A percentile compares a stretch with the other conserved stretches of the same genome.
phyloP scores from a whole-genome alignment of 2,888 invertebrate species.

The Meganola albula region DNA sequence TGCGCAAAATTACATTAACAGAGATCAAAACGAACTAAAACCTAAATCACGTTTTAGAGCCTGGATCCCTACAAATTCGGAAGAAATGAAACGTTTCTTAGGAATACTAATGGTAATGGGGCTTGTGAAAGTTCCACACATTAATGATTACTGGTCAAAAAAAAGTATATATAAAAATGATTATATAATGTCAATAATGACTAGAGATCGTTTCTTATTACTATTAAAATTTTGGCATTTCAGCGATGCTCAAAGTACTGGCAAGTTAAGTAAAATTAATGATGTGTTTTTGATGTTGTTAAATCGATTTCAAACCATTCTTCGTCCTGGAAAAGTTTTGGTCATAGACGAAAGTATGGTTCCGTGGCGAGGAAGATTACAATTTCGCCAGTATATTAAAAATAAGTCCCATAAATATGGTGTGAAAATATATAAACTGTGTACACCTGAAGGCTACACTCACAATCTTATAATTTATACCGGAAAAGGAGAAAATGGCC shows the following conservation, averaged over 20 bases:
- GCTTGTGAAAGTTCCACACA: constrained; percentile 14
- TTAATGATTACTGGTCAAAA: constrained; percentile 18
- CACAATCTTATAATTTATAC: constrained; percentile 11
- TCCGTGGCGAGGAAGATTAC: constrained; percentile 3
- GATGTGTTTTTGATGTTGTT: background rate
- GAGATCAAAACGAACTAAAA: too few relatives aligned
- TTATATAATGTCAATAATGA: background rate
- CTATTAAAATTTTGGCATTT: constrained; percentile 2
- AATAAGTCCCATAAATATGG: constrained; percentile 1
- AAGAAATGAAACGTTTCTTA: constrained; percentile 16
- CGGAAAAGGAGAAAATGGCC: constrained; percentile 9
- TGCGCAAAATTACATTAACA: background rate
- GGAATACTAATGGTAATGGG: constrained; percentile 15
- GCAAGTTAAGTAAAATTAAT: background rate
- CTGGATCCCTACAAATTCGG: constrained; percentile 15
- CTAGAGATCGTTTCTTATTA: constrained; percentile 1
- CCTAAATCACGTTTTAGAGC: background rate
- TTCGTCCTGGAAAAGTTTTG: background rate
- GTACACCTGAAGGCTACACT: constrained; percentile 6
- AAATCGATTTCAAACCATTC: background rate
- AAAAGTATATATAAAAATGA: background rate
- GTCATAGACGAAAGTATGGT: constrained; percentile 5
- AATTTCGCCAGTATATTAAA: background rate
- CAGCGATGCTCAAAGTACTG: background rate
- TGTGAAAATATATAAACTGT: constrained; percentile 1